Base-by-base conservation (phyloP, 2,888 invertebrate genomes). In the Spisula solida region DNA sequence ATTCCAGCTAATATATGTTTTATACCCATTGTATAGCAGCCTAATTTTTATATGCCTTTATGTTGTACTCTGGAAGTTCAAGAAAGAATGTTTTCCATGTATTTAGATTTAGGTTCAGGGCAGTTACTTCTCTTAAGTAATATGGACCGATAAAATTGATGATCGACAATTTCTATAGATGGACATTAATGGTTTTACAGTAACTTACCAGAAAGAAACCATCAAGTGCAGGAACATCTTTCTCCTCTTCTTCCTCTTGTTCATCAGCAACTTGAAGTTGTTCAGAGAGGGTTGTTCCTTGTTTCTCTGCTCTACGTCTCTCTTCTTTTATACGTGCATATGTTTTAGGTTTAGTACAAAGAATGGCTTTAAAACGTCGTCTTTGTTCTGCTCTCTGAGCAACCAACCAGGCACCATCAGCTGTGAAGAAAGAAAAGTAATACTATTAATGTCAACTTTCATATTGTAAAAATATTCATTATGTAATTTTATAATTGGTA, bases 361-460 rank as follows among this genome's bases (percentile, higher is more conserved):
- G 92, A 14, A 96, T 94, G 16, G 96, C 96, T 85, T 96, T 96
- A 88, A 96, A 96, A 20, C 96, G 93, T 8, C 95, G 88, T 48
- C 95, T 92, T 88, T 96, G 96, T 88, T 96, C 96, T 6, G 95
- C 96, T 88, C 94, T 93, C 60, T 96, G 96, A n/a, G 95, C 96
- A 29, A 95, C 94, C 18, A 96, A 92, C 96, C 96, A 96, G 78
- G 96, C 96, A 75, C 96, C 96, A 90, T 94, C 95, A 83, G 91
- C 96, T 96, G 87, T 25, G 92, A 90, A 81, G 20, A n/a, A 55
- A 25, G 29, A 90, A 55, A 41, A n/a, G n/a, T n/a, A n/a, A 81
- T 55, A 25, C 16, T 6, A 66, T 51, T 51, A 51, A 51, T 16
- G 12, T 10, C 51, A 51, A 51, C 12, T 8, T 41, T 41, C 41